A percentile compares a stretch with the other conserved stretches of the same genome.
Conservation (phyloP, 92 coral and sea anemone genomes). For the Isaurus tuberculatus region DNA sequence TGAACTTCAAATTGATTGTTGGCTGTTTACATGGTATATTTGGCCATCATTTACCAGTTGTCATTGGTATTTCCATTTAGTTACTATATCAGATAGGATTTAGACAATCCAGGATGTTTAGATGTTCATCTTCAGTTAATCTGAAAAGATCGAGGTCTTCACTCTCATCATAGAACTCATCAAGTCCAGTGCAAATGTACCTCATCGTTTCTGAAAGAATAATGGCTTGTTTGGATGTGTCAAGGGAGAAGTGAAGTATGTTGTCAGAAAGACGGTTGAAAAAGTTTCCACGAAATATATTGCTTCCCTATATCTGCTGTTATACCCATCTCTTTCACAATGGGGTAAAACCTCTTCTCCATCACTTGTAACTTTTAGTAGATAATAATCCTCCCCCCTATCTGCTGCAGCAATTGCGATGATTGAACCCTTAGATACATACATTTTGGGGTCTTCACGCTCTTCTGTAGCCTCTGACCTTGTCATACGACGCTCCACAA, state of each 20-base stretch:
- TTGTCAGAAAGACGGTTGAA: neutral
- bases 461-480: conserved; percentile 25
- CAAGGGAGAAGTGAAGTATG: neutral
- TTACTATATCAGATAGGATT: neutral
- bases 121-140: neutral
- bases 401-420: conserved; percentile 53
- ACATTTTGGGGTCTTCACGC: conserved; percentile 9
- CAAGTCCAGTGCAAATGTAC: conserved; percentile 8
- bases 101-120: no score
- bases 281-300: no score
- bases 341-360: conserved; percentile 11
- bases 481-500: neutral
- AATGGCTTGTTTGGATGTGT: neutral
- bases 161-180: conserved; percentile 10
- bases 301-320: neutral
- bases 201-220: neutral
- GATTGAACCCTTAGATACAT: conserved; percentile 23
- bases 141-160: neutral
- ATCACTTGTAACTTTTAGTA: no score
- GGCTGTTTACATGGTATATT: neutral
- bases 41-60: neutral
- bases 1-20: no score
- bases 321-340: conserved; percentile 17
- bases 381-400: conserved; percentile 52
- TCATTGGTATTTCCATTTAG: neutral